A percentile compares a stretch with the other conserved stretches of the same genome.
Evolutionary conservation across 1,140 invertebrate species (phyloP).

Genomic region (Tribolium madens): DNA sequence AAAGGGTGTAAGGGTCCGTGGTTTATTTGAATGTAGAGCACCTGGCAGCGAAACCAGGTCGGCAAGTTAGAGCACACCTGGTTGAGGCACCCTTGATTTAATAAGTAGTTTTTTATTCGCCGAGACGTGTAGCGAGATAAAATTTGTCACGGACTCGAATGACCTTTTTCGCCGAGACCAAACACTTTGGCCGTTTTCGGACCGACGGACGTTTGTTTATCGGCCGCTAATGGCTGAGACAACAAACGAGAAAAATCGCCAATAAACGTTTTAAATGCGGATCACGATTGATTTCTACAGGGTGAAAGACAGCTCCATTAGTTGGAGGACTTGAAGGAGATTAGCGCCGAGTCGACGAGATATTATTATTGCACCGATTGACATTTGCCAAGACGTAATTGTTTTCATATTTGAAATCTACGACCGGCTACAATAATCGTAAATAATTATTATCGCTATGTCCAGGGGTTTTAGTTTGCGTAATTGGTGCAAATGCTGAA

Average conservation of each 20-base stretch:
- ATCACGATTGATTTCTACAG: slow-evolving; percentile 37
- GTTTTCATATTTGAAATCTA: slow-evolving; percentile 33
- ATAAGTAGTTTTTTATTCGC: slow-evolving; percentile 48
- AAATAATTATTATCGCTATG: slow-evolving; percentile 24
- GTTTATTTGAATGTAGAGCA: slow-evolving; percentile 51
- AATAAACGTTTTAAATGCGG: slow-evolving; percentile 11
- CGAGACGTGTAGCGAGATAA: background rate
- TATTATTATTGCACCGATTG: slow-evolving; percentile 10
- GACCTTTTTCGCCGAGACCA: slow-evolving; percentile 2
- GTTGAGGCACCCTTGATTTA: slow-evolving; percentile 50
- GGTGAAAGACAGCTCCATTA: slow-evolving; percentile 42
- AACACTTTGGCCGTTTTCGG: slow-evolving; percentile 4
- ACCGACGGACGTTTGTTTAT: background rate
- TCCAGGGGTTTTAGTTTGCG: background rate
- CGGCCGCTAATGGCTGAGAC: background rate
- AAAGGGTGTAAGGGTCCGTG: slow-evolving; percentile 50
- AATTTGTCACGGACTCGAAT: slow-evolving; percentile 20
- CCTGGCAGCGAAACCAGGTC: slow-evolving; percentile 50
- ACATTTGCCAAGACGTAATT: slow-evolving; percentile 35
- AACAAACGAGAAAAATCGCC: background rate
- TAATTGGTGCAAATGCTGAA: background rate
- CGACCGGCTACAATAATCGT: background rate
- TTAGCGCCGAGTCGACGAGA: background rate
- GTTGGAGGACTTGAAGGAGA: background rate
- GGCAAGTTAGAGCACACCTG: slow-evolving; percentile 52